Base-by-base conservation (phyloP, 2,113 vertebrate genomes). In the Trematocara zebra region DNA sequence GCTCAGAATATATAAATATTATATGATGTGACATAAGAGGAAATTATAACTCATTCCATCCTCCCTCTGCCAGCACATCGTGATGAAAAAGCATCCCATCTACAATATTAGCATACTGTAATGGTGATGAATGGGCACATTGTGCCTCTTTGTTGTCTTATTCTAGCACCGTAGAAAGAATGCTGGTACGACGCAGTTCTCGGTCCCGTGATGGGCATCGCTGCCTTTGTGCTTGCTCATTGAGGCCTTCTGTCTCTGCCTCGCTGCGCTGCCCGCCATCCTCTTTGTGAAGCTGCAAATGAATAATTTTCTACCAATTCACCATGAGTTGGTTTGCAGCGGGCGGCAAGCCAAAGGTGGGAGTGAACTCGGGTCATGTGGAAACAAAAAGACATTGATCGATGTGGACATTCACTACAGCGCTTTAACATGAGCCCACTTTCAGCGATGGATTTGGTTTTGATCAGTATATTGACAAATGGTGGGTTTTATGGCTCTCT, bases 191-290 rank as follows among this genome's bases (percentile, higher is more conserved):
- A 87, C 44, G 86, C 83, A 85, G 95, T 84, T 18, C 95, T 89
- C 40, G 83, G 86, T 89, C 92, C 89, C 85, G 52, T 88, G 90
- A 89, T 82, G 69, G 85, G 88, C 59, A 81, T 83, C 7, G 47
- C 67, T 80, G 94, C 85, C 91, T 94, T 96, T 96, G 93, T 96
- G 87, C 92, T 93, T 92, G 93, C 87, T 92, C 92, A 90, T 92
- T 89, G 78, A 94, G 91, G 91, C 92, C 85, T 78, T 87, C 84
- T 90, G 85, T 92, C 85, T 93, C 87, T 84, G 86, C 87, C 20
- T 89, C 84, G 82, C 81, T 76, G 74, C 49, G 12, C 6, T 15
- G 53, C 80, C 18, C 4, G 33, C 33, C 57, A 44, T 42, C 53
- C 83, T 84, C 47, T 78, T 69, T 88, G 80, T 83, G 72, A 87